Evolutionary conservation across 2,888 invertebrate species (phyloP).

Genomic region (Agonopterix heracliana): DNA sequence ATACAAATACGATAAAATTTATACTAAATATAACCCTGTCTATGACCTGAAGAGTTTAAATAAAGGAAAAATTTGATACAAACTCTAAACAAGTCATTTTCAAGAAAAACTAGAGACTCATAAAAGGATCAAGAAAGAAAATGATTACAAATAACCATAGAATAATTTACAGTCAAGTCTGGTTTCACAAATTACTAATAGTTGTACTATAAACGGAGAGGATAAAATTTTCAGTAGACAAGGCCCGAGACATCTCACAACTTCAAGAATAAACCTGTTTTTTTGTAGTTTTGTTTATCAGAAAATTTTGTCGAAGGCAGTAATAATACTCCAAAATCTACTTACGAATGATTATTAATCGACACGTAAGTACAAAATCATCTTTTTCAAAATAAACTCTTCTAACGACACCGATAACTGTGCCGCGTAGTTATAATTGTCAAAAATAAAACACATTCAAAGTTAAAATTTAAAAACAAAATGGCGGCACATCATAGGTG

Average conservation of each 20-base stretch:
- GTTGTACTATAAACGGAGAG: conserved; percentile 11
- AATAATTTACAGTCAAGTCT: not conserved
- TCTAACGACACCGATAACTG: too few species aligned
- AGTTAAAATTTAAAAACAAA: not conserved
- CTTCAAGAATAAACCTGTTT: conserved; percentile 30
- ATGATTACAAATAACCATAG: not conserved
- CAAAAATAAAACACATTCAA: not conserved
- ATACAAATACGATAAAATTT: conserved; percentile 76
- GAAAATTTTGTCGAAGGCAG: not conserved
- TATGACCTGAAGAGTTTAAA: conserved; percentile 75
- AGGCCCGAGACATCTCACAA: conserved; percentile 60
- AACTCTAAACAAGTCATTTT: conserved; percentile 69
- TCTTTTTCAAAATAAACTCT: too few species aligned
- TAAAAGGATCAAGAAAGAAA: conserved; percentile 12
- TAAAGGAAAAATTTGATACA: conserved; percentile 52
- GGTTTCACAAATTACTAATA: too few species aligned
- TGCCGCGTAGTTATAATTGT: too few species aligned
- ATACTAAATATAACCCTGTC: conserved; percentile 77
- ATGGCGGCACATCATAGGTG: conserved; percentile 9
- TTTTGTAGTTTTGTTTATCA: not conserved
- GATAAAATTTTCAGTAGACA: conserved; percentile 41
- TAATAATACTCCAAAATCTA: too few species aligned
- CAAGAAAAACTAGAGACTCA: conserved; percentile 35
- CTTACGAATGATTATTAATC: too few species aligned
- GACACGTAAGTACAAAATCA: too few species aligned